Evolutionary conservation across 2,888 invertebrate genomes (phyloP), one percentile per base, ranked within the genome.

Genomic region (Crossocerus cetratus): DNA sequence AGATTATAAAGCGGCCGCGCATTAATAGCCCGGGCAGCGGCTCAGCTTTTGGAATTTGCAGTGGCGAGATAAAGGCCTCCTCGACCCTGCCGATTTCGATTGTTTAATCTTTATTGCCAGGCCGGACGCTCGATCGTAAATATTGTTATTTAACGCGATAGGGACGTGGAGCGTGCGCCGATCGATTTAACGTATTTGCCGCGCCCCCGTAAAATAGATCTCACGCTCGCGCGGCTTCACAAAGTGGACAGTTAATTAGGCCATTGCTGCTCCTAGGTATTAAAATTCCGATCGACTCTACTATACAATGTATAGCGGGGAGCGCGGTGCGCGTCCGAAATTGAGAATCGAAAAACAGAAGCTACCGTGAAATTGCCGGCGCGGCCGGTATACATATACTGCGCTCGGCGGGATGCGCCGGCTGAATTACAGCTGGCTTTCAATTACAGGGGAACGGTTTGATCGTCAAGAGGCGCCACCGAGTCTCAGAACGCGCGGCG

Each of bases 91-190:
- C 80, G 72, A 69, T 81, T 71, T 59, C 81, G 69, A 81, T 81
- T 80, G 81, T 81, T 81, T 78, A 81, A 81, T 80, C 81, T 81
- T 81, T 81, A 81, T 80, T 79, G 74, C 69, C 77, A 59, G 42
- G 65, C n/a, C 14, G 58, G 71, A 75, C 73, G 56, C 64, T 65
- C 74, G 81, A 77, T 72, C 81, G 70, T 81, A 81, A 81, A 81
- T 81, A 81, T 81, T 58, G 73, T 75, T 79, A 81, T 81, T 79
- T 79, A 81, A 79, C 70, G 79, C 69, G 56, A 69, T 65, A 72
- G 78, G 72, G 77, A 79, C 69, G 43, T 72, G 32, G 2, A 32
- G 32, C 32, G 32, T 32, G 32, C 32, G 32, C 32, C 32, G 32
- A 32, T 32, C 32, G 32, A 32, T 32, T 32, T 43, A 58, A 44